Base-by-base conservation (phyloP, 2,888 invertebrate genomes). In the Perizoma flavofasciatum region DNA sequence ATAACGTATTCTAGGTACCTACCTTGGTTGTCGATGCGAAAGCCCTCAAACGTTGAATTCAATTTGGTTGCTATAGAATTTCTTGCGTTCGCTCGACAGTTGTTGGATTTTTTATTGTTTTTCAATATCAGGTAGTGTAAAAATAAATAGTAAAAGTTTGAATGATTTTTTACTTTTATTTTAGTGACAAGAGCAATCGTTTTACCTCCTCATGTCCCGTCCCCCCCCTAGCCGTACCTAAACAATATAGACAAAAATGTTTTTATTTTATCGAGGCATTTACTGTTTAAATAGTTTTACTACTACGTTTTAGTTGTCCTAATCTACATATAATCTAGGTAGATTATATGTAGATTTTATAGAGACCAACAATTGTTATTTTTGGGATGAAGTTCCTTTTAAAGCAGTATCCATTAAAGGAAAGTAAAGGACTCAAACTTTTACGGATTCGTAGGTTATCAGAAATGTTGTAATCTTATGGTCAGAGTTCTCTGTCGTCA, bases 341-440 rank as follows among this genome's bases (percentile, higher is more conserved):
- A 22, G 22, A 22, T 22, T 22, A 22, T 22, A 22, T 22, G 22
- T 22, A 1, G 3, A 22, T 22, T 22, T n/a, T n/a, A n/a, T 22
- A 22, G 22, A 3, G 3, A 22, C 22, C 22, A 22, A 45, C 56
- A 62, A 65, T 65, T 63, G 61, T 60, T 66, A 65, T 68, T 66
- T 66, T 56, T 57, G 62, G 58, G 46, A 45, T 59, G 52, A n/a
- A 59, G 1, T 22, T 22, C 3, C 22, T 22, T 22, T 22, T 22
- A 22, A 22, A 22, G 22, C 22, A 2, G n/a, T 41, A 66, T 66
- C 63, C 65, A 55, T 59, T 65, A 65, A 61, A 65, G 65, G 68
- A 55, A 65, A 45, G 51, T 34, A 61, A 66, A 65, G 65, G 65
- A 2, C 22, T 65, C 65, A 49, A 32, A 10, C 22, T 3, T 22